Evolutionary conservation across 1,140 invertebrate genomes (phyloP), one percentile per base, ranked within the genome.

Genomic region (Solenopsis invicta): DNA sequence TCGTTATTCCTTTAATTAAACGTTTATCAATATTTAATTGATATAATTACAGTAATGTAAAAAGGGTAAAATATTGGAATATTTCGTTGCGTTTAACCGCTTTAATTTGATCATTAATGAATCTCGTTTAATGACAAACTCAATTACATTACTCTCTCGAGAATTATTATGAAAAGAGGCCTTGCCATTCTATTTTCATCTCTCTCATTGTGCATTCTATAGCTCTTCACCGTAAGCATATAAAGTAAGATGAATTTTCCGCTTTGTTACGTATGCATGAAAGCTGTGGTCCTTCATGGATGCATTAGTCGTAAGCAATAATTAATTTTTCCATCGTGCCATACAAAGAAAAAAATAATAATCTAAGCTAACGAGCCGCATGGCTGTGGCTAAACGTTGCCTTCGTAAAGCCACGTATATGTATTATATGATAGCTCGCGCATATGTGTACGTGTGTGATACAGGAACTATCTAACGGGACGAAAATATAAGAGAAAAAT

Each of bases 241-340:
- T 84, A 62, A 84, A 75, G 77, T 61, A 87, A 89, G 75, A 77
- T 75, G 67, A 87, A 82, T 89, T 88, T 89, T 78, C 85, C 67
- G 75, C 84, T 87, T 89, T 88, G 85, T 90, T 90, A 87, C 50
- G 37, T 89, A 81, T 71, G 75, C 84, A 78, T 74, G 85, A 89
- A 89, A 89, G 24, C 48, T 29, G n/a, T 80, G 66, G 78, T 37
- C 67, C 48, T 59, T 69, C 78, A 72, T 45, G 52, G 56, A 34
- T n/a, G 82, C 59, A 78, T 78, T 48, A 78, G 18, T 13, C 67
- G 59, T 77, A 75, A 69, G 86, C 37, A 67, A 88, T 89, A 86
- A 89, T 89, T 86, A 84, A 89, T 72, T 80, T 45, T 71, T 78
- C 72, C 21, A 45, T 18, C 10, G 37, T 50, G 18, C 18, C 56